Conservation (phyloP, 1,140 invertebrate genomes). For the Laupala kohalensis region DNA sequence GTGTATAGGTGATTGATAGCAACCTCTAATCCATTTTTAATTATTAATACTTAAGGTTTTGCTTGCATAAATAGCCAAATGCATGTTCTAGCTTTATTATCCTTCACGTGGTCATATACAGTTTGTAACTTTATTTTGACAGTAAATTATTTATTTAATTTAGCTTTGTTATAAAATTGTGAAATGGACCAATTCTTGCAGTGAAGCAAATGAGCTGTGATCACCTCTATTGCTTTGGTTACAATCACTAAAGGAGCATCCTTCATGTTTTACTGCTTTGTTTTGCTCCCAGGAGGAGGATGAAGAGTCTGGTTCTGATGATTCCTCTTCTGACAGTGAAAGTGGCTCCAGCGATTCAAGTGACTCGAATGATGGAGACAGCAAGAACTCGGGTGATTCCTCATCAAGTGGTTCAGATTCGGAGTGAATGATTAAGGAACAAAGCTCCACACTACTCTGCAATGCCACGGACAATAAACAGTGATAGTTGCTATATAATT, state of each 20-base stretch:
- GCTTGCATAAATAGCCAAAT: no score
- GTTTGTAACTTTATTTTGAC: neutral
- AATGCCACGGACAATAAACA: neutral
- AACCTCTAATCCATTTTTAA: no score
- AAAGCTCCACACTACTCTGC: slow-evolving; percentile 46
- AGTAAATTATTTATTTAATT: neutral
- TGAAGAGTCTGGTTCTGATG: slow-evolving; percentile 7
- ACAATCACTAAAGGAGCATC: neutral
- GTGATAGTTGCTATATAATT: neutral
- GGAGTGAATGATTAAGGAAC: neutral
- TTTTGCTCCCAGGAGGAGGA: neutral
- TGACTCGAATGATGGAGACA: slow-evolving; percentile 2
- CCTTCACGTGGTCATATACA: neutral
- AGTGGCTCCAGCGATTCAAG: slow-evolving; percentile 7
- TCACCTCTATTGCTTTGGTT: no score
- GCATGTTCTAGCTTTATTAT: no score
- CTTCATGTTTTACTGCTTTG: neutral
- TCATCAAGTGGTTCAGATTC: slow-evolving; percentile 14
- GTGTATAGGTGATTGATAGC: no score
- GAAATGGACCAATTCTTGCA: neutral
- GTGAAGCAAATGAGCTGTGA: neutral
- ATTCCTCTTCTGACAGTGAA: slow-evolving; percentile 10
- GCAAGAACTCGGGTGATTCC: slow-evolving; percentile 1
- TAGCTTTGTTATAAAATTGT: neutral
- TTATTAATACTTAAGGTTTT: no score